A percentile compares a stretch with the other conserved stretches of the same genome.
These are phyloP conservation scores for Oncorhynchus tshawytscha DNA, from an alignment of 2,113 vertebrate genomes.

Conservation along the genomic window DNA sequence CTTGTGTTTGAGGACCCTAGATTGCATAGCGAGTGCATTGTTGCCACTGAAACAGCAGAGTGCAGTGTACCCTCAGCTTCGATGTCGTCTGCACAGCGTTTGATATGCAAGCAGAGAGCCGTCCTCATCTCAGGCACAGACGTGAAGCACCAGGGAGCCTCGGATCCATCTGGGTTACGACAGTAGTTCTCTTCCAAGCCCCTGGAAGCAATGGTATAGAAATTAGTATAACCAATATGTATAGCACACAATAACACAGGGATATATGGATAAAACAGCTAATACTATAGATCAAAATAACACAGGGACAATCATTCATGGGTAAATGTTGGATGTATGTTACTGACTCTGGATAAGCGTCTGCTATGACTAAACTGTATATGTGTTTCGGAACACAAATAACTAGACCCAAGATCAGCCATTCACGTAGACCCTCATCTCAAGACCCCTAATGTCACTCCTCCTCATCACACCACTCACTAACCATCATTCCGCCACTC, in stretches of 20 bases:
- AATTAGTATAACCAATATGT: background rate
- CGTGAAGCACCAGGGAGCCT: conserved; percentile 97
- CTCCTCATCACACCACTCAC: too few species aligned
- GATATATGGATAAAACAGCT: too few species aligned
- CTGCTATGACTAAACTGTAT: too few species aligned
- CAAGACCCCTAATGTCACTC: too few species aligned
- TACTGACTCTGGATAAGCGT: too few species aligned
- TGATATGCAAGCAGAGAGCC: conserved; percentile 93
- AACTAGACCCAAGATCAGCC: too few species aligned
- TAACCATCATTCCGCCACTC: too few species aligned
- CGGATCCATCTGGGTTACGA: conserved; percentile 91
- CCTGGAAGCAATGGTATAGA: conserved; percentile 62
- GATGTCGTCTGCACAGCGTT: conserved; percentile 86
- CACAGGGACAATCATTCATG: too few species aligned
- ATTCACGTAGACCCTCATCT: too few species aligned
- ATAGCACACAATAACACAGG: background rate
- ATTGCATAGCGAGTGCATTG: background rate
- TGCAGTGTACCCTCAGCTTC: conserved; percentile 76
- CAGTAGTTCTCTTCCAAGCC: conserved; percentile 95
- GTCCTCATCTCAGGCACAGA: conserved; percentile 74
- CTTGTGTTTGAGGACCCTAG: background rate
- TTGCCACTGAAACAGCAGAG: conserved; percentile 2
- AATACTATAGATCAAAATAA: too few species aligned
- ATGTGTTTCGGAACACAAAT: too few species aligned
- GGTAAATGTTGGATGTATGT: too few species aligned